Percentiles rank a stretch among this genome's conserved stretches.
These are phyloP conservation scores for Sandelia bainsii DNA, from an alignment of 2,797 vertebrate species.

Conservation along the genomic window DNA sequence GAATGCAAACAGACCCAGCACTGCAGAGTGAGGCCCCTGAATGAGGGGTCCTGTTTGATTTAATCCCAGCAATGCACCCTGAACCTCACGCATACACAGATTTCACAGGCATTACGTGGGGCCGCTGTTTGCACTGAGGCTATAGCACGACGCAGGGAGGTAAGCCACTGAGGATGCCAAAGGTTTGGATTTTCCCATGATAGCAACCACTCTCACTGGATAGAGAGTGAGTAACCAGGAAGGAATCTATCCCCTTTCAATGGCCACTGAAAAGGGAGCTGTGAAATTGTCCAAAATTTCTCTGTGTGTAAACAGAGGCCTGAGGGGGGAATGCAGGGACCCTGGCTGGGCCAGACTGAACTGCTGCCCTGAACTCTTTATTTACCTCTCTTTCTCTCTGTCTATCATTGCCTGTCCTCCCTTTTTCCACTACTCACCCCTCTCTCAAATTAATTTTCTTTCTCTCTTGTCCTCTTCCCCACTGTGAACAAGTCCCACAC, in stretches of 20 bases:
- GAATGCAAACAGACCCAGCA: constrained; percentile 76
- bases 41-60: constrained; percentile 80
- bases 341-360: constrained; percentile 61
- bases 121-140: constrained; percentile 80
- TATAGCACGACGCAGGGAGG: constrained; percentile 75
- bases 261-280: constrained; percentile 84
- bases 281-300: constrained; percentile 88
- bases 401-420: constrained; percentile 52
- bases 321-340: constrained; percentile 59
- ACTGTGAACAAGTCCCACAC: constrained; percentile 81
- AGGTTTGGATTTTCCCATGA: constrained; percentile 88
- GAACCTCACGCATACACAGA: constrained; percentile 78
- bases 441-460: constrained; percentile 78
- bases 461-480: constrained; percentile 57
- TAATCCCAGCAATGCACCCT: constrained; percentile 77
- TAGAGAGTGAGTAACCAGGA: constrained; percentile 86
- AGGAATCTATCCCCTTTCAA: constrained; percentile 87
- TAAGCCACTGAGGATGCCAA: constrained; percentile 83
- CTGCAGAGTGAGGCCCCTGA: constrained; percentile 72
- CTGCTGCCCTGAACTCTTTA: constrained; percentile 65
- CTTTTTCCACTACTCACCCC: constrained; percentile 48
- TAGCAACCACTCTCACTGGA: constrained; percentile 73
- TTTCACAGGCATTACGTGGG: constrained; percentile 83
- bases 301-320: constrained; percentile 82
- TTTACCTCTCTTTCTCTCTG: constrained; percentile 46